Evolutionary conservation across 2,113 vertebrate species (phyloP), one percentile per base, ranked within the genome.

Genomic region (Gallinago undulata): DNA sequence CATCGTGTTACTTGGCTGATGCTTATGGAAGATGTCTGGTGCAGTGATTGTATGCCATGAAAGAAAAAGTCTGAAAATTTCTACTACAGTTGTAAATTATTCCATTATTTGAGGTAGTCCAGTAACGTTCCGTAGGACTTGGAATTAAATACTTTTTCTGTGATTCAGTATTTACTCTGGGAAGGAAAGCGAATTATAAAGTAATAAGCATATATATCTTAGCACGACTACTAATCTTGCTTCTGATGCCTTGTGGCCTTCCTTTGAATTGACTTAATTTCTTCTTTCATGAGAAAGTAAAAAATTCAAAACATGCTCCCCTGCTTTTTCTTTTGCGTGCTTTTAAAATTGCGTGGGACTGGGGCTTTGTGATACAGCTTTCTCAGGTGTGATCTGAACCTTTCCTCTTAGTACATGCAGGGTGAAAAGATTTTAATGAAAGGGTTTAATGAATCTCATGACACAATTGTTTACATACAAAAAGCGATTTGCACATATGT

Each of bases 401-500:
- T 66, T 77, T 93, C 55, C 28, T 87, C 70, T 84, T 87, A 68
- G 33, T 60, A 19, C 45, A 21, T 45, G 23, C 43, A 64, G 56
- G n/a, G 55, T 90, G 31, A 78, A 91, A 93, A 60, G 4, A 59
- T 63, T 81, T 92, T 84, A 72, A 68, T 94, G 60, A 94, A 81
- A 2, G 27, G 19, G 35, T 75, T 94, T 95, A 87, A 90, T 81
- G 75, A 91, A 77, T 85, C 51, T 94, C 56, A 13, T 59, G 19
- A 86, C 91, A 79, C 37, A 86, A 75, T 75, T 88, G 84, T 95
- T 91, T 90, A 66, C 48, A 41, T 87, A 83, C 67, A 88, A 74
- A 92, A 94, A 93, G 41, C 3, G 31, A 50, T 90, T 91, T 92
- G 72, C 83, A 86, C 41, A 13, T 89, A 59, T 66, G 74, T 13